Percentiles rank a stretch among this genome's conserved stretches.
phyloP scores from a whole-genome alignment of 2,888 invertebrate species.

The Cephalotes varians region DNA sequence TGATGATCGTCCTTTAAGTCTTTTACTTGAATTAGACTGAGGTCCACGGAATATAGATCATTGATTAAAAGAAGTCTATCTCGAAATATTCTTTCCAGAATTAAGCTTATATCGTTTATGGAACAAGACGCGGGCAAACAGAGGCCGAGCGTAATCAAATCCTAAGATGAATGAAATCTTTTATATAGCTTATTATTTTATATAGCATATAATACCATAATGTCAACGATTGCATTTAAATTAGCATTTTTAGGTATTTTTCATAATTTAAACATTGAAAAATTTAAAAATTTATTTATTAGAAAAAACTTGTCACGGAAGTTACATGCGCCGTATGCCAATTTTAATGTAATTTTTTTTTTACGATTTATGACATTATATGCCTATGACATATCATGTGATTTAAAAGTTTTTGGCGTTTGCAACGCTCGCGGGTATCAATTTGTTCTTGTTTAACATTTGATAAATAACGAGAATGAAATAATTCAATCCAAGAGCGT shows the following conservation, averaged over 20 bases:
- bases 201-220: neutral
- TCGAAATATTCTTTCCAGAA: constrained; percentile 81
- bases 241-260: neutral
- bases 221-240: neutral
- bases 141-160: constrained; percentile 87
- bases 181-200: too few species aligned
- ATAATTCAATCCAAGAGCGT: too few species aligned
- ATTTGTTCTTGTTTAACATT: too few species aligned
- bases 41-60: constrained; percentile 82
- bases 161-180: constrained; percentile 74
- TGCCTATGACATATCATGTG: neutral
- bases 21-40: constrained; percentile 82
- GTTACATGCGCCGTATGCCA: neutral
- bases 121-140: constrained; percentile 87
- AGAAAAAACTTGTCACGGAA: neutral
- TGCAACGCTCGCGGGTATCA: too few species aligned
- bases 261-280: neutral
- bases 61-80: constrained; percentile 81
- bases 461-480: too few species aligned
- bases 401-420: too few species aligned
- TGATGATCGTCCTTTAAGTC: constrained; percentile 78
- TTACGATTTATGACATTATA: neutral
- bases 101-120: constrained; percentile 80
- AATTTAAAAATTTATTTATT: neutral
- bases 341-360: constrained; percentile 14